Base-by-base conservation (phyloP, 2,113 vertebrate genomes). In the Ia io region DNA sequence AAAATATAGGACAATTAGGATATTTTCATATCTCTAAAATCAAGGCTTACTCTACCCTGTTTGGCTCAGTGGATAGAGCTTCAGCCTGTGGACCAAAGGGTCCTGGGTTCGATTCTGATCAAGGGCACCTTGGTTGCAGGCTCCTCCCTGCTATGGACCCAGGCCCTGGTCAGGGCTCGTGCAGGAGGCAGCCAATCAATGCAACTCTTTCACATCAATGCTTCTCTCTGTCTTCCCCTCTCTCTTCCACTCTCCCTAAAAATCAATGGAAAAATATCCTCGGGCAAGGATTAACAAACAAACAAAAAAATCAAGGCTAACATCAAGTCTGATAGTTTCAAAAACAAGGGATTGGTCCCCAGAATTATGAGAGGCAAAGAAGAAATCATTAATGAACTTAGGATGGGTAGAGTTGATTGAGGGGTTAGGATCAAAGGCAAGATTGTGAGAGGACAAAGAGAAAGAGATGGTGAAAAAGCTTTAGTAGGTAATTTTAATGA, bases 11-110 rank as follows among this genome's bases (percentile, higher is more conserved):
- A 84, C 40, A 87, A 84, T 84, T 49, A 63, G 32, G 28, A 74
- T 42, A 78, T 76, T 92, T 88, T 83, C 92, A 37, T 84, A 17
- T 71, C 7, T 88, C 44, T 91, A 95, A 91, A 84, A 87, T 70
- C 47, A 69, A 70, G 7, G 61, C 28, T 71, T 61, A 28, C 59
- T 10, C 25, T 61, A 61, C 25, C 25, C 3, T 1, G 59, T 61
- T 61, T 61, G 59, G 59, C 59, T 61, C 59, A 61, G 59, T 61
- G 25, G 59, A 61, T 3, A 61, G 2, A 61, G 23, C 59, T 61
- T 61, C 10, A 5, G 59, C 25, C 9, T 61, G 10, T 61, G 59
- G 59, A 61, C 59, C 56, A 23, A 25, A 59, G 56, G 56, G 23
- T 59, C 56, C 59, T 61, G 59, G 59, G 25, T 61, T 61, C 10